Percentiles rank a stretch among this genome's conserved stretches.
These are phyloP conservation scores for Drosophila formosana DNA, from an alignment of 2,888 invertebrate species.

Conservation along the genomic window DNA sequence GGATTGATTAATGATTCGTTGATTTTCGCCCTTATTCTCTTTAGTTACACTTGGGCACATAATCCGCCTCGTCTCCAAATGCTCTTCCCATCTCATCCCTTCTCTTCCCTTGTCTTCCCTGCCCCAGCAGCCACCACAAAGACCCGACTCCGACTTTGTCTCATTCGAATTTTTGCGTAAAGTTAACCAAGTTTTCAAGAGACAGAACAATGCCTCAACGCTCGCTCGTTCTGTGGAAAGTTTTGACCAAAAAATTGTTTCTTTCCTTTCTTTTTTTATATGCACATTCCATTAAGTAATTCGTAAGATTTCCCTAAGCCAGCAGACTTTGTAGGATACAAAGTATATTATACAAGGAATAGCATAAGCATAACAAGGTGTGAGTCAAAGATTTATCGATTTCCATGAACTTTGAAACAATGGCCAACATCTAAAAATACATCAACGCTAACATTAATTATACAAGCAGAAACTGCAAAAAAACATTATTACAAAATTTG, in stretches of 20 bases:
- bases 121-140: conserved; percentile 47
- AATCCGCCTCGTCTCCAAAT: conserved; percentile 80
- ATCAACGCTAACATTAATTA: background rate
- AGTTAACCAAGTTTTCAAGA: conserved; percentile 74
- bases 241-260: conserved; percentile 13
- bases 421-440: background rate
- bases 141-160: conserved; percentile 5
- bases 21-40: conserved; percentile 84
- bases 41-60: conserved; percentile 84
- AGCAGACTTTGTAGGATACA: background rate
- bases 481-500: background rate
- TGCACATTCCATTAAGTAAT: conserved; percentile 28
- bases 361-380: background rate
- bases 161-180: conserved; percentile 60
- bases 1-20: conserved; percentile 85
- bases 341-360: background rate
- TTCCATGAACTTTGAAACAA: background rate
- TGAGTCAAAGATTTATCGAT: conserved; percentile 8
- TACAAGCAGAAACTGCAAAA: background rate
- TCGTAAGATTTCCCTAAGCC: conserved; percentile 10
- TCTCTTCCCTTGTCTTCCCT: conserved; percentile 46
- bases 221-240: conserved; percentile 1
- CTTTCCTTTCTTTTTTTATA: conserved; percentile 20
- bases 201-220: conserved; percentile 48
- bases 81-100: conserved; percentile 27